These are phyloP conservation scores for Anableps anableps DNA, from an alignment of 2,797 vertebrate genomes.

Conservation along the genomic window DNA sequence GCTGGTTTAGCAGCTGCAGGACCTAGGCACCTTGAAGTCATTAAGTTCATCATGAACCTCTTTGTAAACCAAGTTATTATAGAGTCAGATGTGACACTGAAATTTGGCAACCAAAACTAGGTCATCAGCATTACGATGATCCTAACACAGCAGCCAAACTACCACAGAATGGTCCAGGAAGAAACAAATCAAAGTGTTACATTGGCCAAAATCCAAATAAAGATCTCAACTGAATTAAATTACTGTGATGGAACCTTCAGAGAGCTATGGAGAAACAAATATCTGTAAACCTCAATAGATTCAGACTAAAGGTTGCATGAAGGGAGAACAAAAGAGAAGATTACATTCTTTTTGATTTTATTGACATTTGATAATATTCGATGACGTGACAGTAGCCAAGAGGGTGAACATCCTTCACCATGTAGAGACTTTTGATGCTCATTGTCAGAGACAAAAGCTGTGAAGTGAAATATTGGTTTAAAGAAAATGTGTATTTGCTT, in stretches of 20 bases:
- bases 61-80: not conserved
- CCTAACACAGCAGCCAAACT: not conserved
- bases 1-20: too few species aligned
- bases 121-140: not conserved
- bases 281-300: not conserved
- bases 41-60: too few species aligned
- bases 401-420: slow-evolving; percentile 12
- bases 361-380: slow-evolving; percentile 11
- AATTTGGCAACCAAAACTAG: not conserved
- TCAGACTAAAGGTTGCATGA: not conserved
- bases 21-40: too few species aligned
- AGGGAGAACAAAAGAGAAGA: not conserved
- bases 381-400: slow-evolving; percentile 2
- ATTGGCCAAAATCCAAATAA: too few species aligned
- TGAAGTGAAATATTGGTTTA: slow-evolving; percentile 43
- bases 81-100: not conserved
- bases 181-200: too few species aligned
- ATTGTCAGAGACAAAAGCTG: slow-evolving; percentile 1
- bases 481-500: slow-evolving; percentile 38
- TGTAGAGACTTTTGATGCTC: not conserved
- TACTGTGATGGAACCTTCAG: not conserved
- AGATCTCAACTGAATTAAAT: not conserved
- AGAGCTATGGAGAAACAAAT: not conserved
- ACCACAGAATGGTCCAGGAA: not conserved
- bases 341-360: not conserved